Percentiles rank a stretch among this genome's conserved stretches.
These are phyloP conservation scores for Tinamus guttatus DNA, from an alignment of 2,113 vertebrate species.

Conservation along the genomic window DNA sequence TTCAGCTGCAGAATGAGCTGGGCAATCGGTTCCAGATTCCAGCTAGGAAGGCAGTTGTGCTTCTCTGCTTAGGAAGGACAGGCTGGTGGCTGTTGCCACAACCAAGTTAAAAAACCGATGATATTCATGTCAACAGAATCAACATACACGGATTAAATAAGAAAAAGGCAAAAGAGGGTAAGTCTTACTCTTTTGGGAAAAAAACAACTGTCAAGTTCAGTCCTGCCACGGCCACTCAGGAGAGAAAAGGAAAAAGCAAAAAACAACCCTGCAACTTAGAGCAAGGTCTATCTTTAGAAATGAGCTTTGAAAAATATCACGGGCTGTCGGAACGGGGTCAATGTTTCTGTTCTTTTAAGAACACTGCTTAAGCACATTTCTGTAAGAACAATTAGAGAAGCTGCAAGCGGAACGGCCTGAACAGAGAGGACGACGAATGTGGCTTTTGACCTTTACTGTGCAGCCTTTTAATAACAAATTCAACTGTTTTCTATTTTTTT, in stretches of 20 bases:
- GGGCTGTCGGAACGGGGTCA: neutral
- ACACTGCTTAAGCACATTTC: neutral
- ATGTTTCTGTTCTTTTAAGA: neutral
- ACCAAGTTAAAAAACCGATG: neutral
- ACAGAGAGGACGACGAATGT: neutral
- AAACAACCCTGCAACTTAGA: neutral
- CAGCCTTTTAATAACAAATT: neutral
- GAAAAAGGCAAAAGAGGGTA: neutral
- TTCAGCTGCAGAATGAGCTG: neutral
- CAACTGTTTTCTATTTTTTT: neutral
- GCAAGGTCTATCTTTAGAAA: neutral
- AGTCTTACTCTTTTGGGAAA: no score
- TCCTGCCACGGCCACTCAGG: neutral
- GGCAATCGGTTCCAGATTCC: neutral
- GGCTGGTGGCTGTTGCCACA: neutral
- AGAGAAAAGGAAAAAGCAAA: neutral
- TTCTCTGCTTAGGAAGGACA: neutral
- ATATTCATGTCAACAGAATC: neutral
- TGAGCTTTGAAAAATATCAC: neutral
- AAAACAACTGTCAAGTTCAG: neutral
- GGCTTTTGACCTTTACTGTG: neutral
- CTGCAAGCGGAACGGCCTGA: neutral
- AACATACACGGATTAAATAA: neutral
- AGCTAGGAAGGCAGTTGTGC: neutral
- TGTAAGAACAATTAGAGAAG: neutral